Evolutionary conservation across 2,888 invertebrate genomes (phyloP).

Genomic region (Timema cristinae): DNA sequence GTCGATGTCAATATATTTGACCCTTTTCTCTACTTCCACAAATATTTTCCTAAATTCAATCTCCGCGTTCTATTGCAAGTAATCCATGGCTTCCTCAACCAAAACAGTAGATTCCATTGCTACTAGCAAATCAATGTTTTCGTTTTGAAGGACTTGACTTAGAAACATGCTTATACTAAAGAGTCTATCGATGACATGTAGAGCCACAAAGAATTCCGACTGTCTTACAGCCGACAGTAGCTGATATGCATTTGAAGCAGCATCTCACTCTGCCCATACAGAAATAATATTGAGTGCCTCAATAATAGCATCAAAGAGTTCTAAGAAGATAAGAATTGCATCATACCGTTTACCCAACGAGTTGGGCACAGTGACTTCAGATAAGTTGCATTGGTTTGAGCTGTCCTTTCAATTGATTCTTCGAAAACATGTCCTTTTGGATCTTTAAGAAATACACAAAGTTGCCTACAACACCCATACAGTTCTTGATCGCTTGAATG

Average conservation of each 20-base stretch:
- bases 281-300: neutral
- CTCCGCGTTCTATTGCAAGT: neutral
- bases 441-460: conserved; percentile 11
- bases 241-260: neutral
- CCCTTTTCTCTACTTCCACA: neutral
- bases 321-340: conserved; percentile 6
- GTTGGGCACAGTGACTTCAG: conserved; percentile 9
- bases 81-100: neutral
- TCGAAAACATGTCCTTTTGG: conserved; percentile 9
- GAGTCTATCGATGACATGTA: neutral
- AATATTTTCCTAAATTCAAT: conserved; percentile 2
- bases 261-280: neutral
- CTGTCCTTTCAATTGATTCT: neutral
- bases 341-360: conserved; percentile 17
- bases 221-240: neutral
- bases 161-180: neutral
- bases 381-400: conserved; percentile 3
- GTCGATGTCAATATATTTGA: neutral
- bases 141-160: conserved; percentile 1
- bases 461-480: conserved; percentile 29
- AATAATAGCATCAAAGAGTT: conserved; percentile 7
- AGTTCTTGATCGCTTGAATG: conserved; percentile 33
- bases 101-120: neutral
- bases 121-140: conserved; percentile 4
- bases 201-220: neutral